Evolutionary conservation across 2,797 vertebrate genomes (phyloP).

Genomic region (Psittacula echo): DNA sequence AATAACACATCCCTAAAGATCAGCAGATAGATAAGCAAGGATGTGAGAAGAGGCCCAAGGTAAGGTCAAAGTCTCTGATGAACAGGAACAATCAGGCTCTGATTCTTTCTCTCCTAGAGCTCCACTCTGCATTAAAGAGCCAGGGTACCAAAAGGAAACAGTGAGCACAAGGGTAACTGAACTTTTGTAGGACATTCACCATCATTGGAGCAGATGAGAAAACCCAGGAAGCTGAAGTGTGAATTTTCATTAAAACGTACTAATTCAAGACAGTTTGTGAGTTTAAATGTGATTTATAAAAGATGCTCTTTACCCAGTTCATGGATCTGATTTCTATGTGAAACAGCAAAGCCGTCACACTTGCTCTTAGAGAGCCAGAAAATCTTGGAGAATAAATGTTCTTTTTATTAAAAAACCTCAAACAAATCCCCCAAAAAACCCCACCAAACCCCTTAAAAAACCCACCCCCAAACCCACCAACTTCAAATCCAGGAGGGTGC

Average conservation of each 20-base stretch:
- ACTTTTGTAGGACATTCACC: neutral
- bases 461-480: neutral
- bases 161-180: neutral
- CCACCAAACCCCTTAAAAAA: neutral
- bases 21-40: neutral
- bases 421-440: neutral
- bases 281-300: neutral
- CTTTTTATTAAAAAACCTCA: neutral
- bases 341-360: neutral
- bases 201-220: neutral
- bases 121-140: neutral
- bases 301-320: neutral
- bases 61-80: neutral
- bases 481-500: neutral
- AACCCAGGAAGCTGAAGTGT: accelerated
- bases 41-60: neutral
- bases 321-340: neutral
- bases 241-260: neutral
- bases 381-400: neutral
- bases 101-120: neutral
- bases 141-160: neutral
- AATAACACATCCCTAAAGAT: neutral
- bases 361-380: neutral
- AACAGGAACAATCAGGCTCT: neutral
- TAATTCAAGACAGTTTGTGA: neutral